A percentile compares a stretch with the other conserved stretches of the same genome.
phyloP scores from a whole-genome alignment of 1,140 invertebrate genomes.

The Alviniconcha marisindica region DNA sequence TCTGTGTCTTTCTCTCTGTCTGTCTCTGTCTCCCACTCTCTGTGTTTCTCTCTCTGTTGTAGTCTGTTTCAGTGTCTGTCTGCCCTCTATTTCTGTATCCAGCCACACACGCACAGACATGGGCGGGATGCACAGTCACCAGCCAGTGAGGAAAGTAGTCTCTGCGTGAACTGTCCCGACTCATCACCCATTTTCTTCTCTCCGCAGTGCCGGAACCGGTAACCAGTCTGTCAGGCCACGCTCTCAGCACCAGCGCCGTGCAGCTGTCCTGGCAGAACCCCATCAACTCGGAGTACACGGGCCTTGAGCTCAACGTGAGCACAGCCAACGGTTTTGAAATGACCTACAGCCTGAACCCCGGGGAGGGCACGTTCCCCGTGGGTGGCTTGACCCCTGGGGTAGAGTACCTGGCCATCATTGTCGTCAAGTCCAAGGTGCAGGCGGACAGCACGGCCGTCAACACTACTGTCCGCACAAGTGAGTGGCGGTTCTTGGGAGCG shows the following conservation, averaged over 20 bases:
- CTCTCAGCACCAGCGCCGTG: slow-evolving; percentile 46
- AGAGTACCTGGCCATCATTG: slow-evolving; percentile 45
- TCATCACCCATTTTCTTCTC: too few species aligned
- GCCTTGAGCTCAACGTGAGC: slow-evolving; percentile 44
- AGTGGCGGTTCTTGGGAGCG: background rate
- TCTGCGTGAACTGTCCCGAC: too few species aligned
- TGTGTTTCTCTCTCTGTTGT: too few species aligned
- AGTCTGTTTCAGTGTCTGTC: too few species aligned
- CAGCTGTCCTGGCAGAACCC: slow-evolving; percentile 48
- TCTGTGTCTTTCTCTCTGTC: too few species aligned
- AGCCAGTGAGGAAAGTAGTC: too few species aligned
- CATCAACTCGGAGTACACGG: slow-evolving; percentile 36
- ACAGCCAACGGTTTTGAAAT: slow-evolving; percentile 20
- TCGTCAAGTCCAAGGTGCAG: slow-evolving; percentile 31
- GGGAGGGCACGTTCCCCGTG: slow-evolving; percentile 32
- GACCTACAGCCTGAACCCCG: slow-evolving; percentile 16
- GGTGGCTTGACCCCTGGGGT: slow-evolving; percentile 46
- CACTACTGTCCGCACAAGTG: slow-evolving; percentile 49
- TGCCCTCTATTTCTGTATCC: too few species aligned
- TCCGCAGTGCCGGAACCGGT: slow-evolving; percentile 56
- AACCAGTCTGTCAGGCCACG: slow-evolving; percentile 41
- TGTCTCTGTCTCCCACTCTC: too few species aligned
- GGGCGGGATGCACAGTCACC: too few species aligned
- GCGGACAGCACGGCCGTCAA: slow-evolving; percentile 39
- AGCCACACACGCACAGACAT: too few species aligned